Evolutionary conservation across 53 echinoderm and acorn worm species (phyloP).

Genomic region (Apostichopus leukothele): DNA sequence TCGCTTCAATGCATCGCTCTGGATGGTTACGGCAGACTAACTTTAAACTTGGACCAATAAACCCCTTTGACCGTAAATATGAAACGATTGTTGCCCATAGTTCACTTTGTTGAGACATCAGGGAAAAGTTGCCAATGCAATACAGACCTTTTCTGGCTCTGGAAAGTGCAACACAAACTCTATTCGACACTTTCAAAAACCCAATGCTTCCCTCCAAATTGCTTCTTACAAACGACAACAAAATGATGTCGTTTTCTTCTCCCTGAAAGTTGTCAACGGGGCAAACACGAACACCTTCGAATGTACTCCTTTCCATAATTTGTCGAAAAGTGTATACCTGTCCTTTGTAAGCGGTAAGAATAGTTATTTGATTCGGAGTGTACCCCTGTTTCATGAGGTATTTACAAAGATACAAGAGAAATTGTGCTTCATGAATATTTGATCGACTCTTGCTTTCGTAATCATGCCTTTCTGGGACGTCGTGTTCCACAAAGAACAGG

Average conservation of each 20-base stretch:
- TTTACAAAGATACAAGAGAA: constrained; percentile 65
- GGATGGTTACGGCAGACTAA: constrained; percentile 75
- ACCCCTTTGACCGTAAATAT: constrained; percentile 44
- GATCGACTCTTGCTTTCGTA: constrained; percentile 81
- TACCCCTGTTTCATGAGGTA: constrained; percentile 88
- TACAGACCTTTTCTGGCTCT: constrained; percentile 82
- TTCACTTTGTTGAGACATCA: constrained; percentile 57
- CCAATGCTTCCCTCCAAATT: constrained; percentile 82
- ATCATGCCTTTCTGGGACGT: constrained; percentile 51
- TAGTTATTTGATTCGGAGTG: constrained; percentile 69
- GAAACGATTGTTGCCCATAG: constrained; percentile 77
- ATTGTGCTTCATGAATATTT: constrained; percentile 71
- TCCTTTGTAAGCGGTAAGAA: constrained; percentile 78
- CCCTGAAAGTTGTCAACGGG: constrained; percentile 92
- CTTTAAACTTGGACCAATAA: constrained; percentile 48
- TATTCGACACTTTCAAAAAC: constrained; percentile 80
- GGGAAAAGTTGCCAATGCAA: constrained; percentile 84
- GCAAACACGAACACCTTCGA: constrained; percentile 66
- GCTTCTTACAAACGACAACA: constrained; percentile 90
- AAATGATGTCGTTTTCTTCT: constrained; percentile 90
- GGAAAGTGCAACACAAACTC: constrained; percentile 92
- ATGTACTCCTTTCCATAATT: constrained; percentile 52
- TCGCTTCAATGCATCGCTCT: constrained; percentile 47
- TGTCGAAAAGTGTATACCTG: constrained; percentile 64
- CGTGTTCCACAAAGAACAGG: constrained; percentile 82